Base-by-base conservation (phyloP, 2,888 invertebrate species). In the Dascillus cervinus region DNA sequence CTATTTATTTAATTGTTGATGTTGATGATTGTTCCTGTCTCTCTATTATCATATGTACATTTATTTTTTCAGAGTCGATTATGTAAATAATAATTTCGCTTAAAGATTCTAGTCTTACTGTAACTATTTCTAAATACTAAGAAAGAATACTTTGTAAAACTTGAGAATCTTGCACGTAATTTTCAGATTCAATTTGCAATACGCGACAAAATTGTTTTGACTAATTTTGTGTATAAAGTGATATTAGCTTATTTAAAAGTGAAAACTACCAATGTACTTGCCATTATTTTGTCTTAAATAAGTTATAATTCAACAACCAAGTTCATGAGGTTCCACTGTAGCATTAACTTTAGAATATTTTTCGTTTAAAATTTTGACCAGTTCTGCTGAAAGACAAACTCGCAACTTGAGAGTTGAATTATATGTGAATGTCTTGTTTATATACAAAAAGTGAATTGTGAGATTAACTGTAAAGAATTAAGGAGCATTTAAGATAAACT, bases 51-150 rank as follows among this genome's bases (percentile, higher is more conserved):
- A n/a, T n/a, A 19, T 29, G 33, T 33, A 82, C 71, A 58, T 67
- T 75, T 10, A 17, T 6, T 6, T 17, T 17, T 17, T 8, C 17
- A 8, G 8, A 17, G 8, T 78, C 30, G 14, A 35, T 29, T 27
- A 22, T 38, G 38, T 39, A 39, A 29, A 39, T 39, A 39, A 27
- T 20, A 32, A n/a, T 34, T 34, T 32, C 13, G 39, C 34, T 37
- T 37, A 26, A 17, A 33, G 22, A 37, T 26, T 40, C 40, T 40
- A 40, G 40, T 40, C 40, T 40, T 34, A 37, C 36, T 40, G 27
- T 33, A 36, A 33, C n/a, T n/a, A n/a, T n/a, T 12, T 14, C 20
- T 37, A 37, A 30, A 29, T 32, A 33, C 24, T n/a, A n/a, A n/a
- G n/a, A n/a, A n/a, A n/a, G n/a, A n/a, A n/a, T n/a, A n/a, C n/a